Conservation (phyloP, 1,140 invertebrate species). For the Harpegnathos saltator region DNA sequence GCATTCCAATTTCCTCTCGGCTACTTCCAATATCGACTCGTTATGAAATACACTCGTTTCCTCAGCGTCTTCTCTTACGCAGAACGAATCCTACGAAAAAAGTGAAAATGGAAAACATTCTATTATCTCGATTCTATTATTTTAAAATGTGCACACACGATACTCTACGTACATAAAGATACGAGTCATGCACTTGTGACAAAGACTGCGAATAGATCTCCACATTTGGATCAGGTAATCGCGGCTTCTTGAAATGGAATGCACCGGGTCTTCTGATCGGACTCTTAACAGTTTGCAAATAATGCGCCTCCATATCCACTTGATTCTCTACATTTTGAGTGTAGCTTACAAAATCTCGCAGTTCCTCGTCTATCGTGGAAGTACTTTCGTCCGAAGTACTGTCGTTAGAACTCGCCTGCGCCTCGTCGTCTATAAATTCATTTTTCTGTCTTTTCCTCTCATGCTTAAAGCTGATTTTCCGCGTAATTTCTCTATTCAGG, state of each 20-base stretch:
- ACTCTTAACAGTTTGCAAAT: conserved; percentile 87
- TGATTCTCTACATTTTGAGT: conserved; percentile 81
- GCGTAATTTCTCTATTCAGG: background rate
- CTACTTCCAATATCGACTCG: conserved; percentile 56
- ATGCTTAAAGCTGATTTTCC: conserved; percentile 11
- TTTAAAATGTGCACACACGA: background rate
- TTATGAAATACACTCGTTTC: background rate
- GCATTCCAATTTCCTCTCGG: conserved; percentile 52
- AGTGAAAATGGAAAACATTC: background rate
- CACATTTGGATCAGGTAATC: conserved; percentile 32
- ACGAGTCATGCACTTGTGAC: conserved; percentile 71
- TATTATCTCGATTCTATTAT: too few species aligned
- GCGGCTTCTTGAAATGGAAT: conserved; percentile 75
- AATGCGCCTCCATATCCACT: conserved; percentile 87
- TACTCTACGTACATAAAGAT: conserved; percentile 78
- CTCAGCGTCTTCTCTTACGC: conserved; percentile 63
- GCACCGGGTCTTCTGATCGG: conserved; percentile 61
- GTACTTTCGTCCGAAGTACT: conserved; percentile 69
- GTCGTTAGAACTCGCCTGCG: conserved; percentile 84
- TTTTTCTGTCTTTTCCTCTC: conserved; percentile 50
- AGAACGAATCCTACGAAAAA: conserved; percentile 79
- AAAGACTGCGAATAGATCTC: conserved; percentile 79
- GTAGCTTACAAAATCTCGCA: conserved; percentile 80
- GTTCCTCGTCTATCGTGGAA: conserved; percentile 80
- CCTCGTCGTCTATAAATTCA: conserved; percentile 87